Conservation (phyloP, 2,113 vertebrate genomes). For the Notarius lentiginosus region DNA sequence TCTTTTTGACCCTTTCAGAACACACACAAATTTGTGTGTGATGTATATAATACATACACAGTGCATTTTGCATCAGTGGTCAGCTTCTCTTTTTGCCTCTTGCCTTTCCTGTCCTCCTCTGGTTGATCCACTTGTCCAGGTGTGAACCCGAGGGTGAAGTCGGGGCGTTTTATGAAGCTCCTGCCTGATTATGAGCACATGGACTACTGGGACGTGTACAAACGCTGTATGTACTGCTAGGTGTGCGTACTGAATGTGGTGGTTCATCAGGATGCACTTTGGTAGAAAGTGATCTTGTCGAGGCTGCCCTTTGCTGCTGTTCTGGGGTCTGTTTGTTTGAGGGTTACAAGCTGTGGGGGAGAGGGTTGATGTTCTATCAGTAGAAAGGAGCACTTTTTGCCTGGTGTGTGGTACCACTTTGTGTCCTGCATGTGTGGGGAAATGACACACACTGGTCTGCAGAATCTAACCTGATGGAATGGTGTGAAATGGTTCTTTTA, state of each 20-base stretch:
- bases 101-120: conserved; percentile 49
- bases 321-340: not conserved
- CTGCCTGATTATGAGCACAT: conserved; percentile 92
- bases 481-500: conserved; percentile 28
- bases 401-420: not conserved
- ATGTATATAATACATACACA: not conserved
- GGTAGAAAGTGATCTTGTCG: not conserved
- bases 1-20: not conserved
- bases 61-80: conserved; percentile 17
- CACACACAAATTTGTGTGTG: not conserved
- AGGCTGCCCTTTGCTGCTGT: conserved; percentile 33
- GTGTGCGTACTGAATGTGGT: conserved; percentile 38
- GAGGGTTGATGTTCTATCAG: not conserved
- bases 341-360: not conserved
- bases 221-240: conserved; percentile 85
- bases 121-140: conserved; percentile 76
- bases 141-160: conserved; percentile 90
- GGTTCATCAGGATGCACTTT: conserved; percentile 21
- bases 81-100: conserved; percentile 19
- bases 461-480: conserved; percentile 30
- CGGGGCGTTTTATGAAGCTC: conserved; percentile 90
- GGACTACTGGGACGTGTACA: conserved; percentile 91
- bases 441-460: not conserved
- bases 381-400: conserved; percentile 20
- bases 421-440: conserved; percentile 44